Evolutionary conservation across 2,113 vertebrate genomes (phyloP).

Genomic region (Eptesicus fuscus): DNA sequence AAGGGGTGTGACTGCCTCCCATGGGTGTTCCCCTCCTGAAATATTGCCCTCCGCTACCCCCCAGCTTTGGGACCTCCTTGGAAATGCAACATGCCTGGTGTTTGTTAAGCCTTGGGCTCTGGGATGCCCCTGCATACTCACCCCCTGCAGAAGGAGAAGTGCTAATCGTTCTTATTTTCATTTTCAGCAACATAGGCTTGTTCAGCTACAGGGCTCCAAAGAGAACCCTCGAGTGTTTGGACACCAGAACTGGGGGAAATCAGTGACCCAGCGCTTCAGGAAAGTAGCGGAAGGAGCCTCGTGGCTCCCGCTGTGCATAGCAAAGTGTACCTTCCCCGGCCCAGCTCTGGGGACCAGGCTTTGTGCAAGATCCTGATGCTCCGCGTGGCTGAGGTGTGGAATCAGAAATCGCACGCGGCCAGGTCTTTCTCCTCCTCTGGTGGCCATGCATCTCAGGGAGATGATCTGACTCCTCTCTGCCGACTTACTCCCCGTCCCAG

Average conservation of each 20-base stretch:
- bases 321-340: not conserved
- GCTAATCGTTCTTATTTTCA: not conserved
- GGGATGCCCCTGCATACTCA: not conserved
- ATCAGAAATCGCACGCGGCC: accelerated
- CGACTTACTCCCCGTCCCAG: not conserved
- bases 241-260: not conserved
- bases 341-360: not conserved
- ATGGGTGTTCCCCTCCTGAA: not conserved
- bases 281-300: not conserved
- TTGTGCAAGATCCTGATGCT: accelerated
- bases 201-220: not conserved
- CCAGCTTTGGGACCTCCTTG: not conserved
- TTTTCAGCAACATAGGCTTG: not conserved
- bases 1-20: not conserved
- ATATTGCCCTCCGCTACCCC: not conserved
- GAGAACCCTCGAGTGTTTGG: not conserved
- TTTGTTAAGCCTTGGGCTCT: not conserved
- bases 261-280: not conserved
- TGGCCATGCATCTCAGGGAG: not conserved
- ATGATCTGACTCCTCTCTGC: not conserved
- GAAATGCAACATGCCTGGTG: not conserved
- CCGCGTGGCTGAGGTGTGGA: not conserved
- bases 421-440: not conserved
- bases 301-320: accelerated
- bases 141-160: not conserved